Conservation (phyloP, 1,140 invertebrate genomes). For the Ostrea denselamellosa region DNA sequence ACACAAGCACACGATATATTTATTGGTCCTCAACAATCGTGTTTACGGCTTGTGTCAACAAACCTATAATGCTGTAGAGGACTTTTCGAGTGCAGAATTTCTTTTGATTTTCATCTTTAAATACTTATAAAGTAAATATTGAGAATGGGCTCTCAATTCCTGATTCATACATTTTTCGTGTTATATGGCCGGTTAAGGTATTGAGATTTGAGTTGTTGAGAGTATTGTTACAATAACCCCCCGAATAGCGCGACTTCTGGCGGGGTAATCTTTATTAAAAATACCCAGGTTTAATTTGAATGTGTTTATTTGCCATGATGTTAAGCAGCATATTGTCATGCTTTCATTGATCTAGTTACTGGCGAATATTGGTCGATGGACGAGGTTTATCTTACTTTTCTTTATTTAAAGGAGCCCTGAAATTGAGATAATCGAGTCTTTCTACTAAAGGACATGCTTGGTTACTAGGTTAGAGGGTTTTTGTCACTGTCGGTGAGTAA, state of each 20-base stretch:
- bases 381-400: too few relatives aligned
- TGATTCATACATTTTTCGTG: not conserved
- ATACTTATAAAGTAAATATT: slow-evolving; percentile 34
- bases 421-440: too few relatives aligned
- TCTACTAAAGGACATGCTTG: too few relatives aligned
- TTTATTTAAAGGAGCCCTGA: too few relatives aligned
- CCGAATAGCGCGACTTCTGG: not conserved
- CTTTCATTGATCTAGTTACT: too few relatives aligned
- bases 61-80: not conserved
- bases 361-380: too few relatives aligned
- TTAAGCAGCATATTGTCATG: too few relatives aligned
- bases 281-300: not conserved
- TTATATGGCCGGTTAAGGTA: not conserved
- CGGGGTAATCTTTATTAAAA: not conserved
- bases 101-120: slow-evolving; percentile 33
- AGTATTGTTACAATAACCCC: not conserved
- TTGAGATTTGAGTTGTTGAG: slow-evolving; percentile 5
- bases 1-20: slow-evolving; percentile 1
- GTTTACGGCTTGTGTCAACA: slow-evolving; percentile 23
- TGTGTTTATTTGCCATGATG: not conserved
- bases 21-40: slow-evolving; percentile 9
- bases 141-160: slow-evolving; percentile 2
- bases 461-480: too few relatives aligned
- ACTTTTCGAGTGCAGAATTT: slow-evolving; percentile 37
- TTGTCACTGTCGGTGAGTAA: too few relatives aligned